Evolutionary conservation across 2,888 invertebrate genomes (phyloP), one percentile per base, ranked within the genome.

Genomic region (Diploptera punctata): DNA sequence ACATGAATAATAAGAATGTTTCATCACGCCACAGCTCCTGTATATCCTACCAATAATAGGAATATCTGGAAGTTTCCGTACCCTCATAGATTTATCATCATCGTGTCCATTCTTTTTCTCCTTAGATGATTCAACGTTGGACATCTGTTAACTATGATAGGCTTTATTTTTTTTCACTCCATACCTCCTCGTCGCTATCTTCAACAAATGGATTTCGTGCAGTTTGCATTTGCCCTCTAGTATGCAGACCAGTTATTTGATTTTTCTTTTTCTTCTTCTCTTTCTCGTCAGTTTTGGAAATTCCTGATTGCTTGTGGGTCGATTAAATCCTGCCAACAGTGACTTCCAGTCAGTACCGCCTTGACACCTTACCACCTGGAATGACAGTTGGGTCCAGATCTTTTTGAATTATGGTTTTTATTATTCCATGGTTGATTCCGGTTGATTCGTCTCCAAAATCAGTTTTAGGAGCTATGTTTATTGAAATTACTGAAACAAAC

Each of bases 41-140:
- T 47, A 18, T 47, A 18, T n/a, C 44, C 47, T 18, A 65, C 44
- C n/a, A 44, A 65, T 26, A 16, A 65, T 44, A 16, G 65, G 65
- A 7, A 65, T 18, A 2, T 65, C 33, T 9, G 26, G 24, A 9
- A 5, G n/a, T n/a, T 24, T 24, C 33, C 65, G 44, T 65, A 21
- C 38, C 61, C 18, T 19, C 21, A 3, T 44, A n/a, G n/a, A 9
- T 5, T 62, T 19, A 1, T 38, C 13, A 1, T 43, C 2, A 9
- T 44, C 44, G 1, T 44, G 3, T 0, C 31, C 24, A 9, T 65
- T 26, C 1, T 19, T 4, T 47, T 18, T 29, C 7, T 60, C 60
- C 26, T 29, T 7, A 18, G 24, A n/a, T 7, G 65, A 24, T n/a
- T 65, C 65, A 18, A 24, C 65, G 24, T 65, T 21, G 10, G 47